Base-by-base conservation (phyloP, 2,888 invertebrate species). In the Euplexia lucipara region DNA sequence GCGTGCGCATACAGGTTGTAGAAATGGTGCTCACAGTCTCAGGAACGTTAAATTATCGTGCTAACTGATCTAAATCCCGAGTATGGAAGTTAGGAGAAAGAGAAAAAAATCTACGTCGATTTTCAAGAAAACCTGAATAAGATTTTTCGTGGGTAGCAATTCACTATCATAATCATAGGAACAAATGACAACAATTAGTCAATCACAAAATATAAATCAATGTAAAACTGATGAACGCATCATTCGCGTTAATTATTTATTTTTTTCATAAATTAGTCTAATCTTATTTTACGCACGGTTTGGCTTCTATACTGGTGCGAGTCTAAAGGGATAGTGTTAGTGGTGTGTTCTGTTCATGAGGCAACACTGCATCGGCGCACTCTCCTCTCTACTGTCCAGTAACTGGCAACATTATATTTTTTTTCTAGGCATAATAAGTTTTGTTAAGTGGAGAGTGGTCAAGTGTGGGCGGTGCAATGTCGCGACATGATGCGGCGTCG, bases 61-160 rank as follows among this genome's bases (percentile, higher is more conserved):
- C 87, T 86, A 87, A 86, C 85, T 86, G 86, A 82, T 86, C 86
- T 86, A 86, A 78, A 87, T 85, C 88, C 88, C 88, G 84, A 83
- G 83, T 85, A 88, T 85, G 84, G 86, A 90, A 91, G 87, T 87
- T 86, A 87, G 78, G 82, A 83, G 79, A 78, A 48, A 67, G 56
- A 65, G 39, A 66, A 79, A 56, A 90, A 94, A 93, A 95, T 95
- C 95, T 90, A 86, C 89, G 94, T 91, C 90, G 93, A 94, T 95
- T 95, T 95, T 95, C 87, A 94, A 90, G 86, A 95, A 95, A 95
- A 95, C 91, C 95, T 87, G 88, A 92, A 90, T 93, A 93, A 90
- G 95, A 95, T 95, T 92, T 92, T 83, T 75, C 75, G 83, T 83
- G 83, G 63, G 70, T 84, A 86, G 82, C 83, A 83, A 89, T 88